These are phyloP conservation scores for Sipha maydis DNA, from an alignment of 2,888 invertebrate genomes.

Conservation along the genomic window DNA sequence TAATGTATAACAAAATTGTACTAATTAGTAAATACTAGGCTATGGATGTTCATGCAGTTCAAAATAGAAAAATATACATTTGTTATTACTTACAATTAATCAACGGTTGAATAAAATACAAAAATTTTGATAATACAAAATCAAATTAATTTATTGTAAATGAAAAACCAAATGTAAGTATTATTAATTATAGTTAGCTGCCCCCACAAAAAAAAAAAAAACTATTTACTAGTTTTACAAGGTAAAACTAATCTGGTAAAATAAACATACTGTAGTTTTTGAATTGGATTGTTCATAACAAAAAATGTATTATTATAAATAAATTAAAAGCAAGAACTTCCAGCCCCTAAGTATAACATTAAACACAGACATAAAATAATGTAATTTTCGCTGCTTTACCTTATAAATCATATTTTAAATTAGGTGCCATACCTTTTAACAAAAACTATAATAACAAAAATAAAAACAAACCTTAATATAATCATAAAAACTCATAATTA, in stretches of 20 bases:
- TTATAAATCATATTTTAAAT: slow-evolving; percentile 31
- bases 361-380: slow-evolving; percentile 30
- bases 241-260: neutral
- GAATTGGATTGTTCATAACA: neutral
- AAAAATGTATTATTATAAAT: neutral
- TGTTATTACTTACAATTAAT: neutral
- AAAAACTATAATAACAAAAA: slow-evolving; percentile 45
- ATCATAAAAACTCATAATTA: slow-evolving; percentile 22
- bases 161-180: neutral
- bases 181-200: neutral
- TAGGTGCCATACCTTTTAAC: slow-evolving; percentile 45
- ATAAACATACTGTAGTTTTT: neutral
- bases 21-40: slow-evolving; percentile 1
- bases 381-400: neutral
- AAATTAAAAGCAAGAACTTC: slow-evolving; percentile 30
- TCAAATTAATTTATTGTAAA: neutral
- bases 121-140: neutral
- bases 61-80: slow-evolving; percentile 5
- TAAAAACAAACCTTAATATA: slow-evolving; percentile 20
- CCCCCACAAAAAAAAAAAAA: neutral
- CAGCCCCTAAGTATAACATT: slow-evolving; percentile 7
- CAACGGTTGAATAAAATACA: neutral
- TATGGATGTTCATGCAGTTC: slow-evolving; percentile 15
- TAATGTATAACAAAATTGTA: slow-evolving; percentile 13
- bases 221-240: neutral